Evolutionary conservation across 2,888 invertebrate genomes (phyloP).

Genomic region (Blastobasis adustella): DNA sequence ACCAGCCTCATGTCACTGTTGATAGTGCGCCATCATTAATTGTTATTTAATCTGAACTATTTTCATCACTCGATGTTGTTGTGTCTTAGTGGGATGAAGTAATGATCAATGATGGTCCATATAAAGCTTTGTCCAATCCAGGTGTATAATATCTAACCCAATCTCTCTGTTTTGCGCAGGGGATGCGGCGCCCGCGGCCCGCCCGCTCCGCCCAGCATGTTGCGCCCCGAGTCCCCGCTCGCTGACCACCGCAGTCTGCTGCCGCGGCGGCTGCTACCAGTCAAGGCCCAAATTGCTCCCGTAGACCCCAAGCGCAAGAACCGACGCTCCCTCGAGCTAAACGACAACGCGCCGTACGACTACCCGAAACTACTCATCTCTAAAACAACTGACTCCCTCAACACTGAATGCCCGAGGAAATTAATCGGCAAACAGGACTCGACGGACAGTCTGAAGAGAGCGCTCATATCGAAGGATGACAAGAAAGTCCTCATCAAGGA

Average conservation of each 20-base stretch:
- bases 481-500: slow-evolving; percentile 49
- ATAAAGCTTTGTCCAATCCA: too few species aligned
- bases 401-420: slow-evolving; percentile 64
- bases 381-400: slow-evolving; percentile 66
- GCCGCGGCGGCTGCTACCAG: slow-evolving; percentile 61
- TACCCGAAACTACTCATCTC: slow-evolving; percentile 67
- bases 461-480: slow-evolving; percentile 57
- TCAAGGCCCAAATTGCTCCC: slow-evolving; percentile 64
- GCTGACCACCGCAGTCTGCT: slow-evolving; percentile 71
- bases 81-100: too few species aligned
- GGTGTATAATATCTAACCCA: not conserved
- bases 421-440: slow-evolving; percentile 64
- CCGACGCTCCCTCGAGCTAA: slow-evolving; percentile 65
- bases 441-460: slow-evolving; percentile 58
- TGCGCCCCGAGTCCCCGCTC: slow-evolving; percentile 71
- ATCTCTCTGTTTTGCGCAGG: slow-evolving; percentile 49
- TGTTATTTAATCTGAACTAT: too few species aligned
- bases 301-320: slow-evolving; percentile 58
- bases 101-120: too few species aligned
- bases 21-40: too few species aligned
- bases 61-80: too few species aligned
- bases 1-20: too few species aligned
- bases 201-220: slow-evolving; percentile 51
- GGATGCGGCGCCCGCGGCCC: slow-evolving; percentile 46
- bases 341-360: slow-evolving; percentile 56